These are phyloP conservation scores for Gymnodraco acuticeps DNA, from an alignment of 2,797 vertebrate species.

Conservation along the genomic window DNA sequence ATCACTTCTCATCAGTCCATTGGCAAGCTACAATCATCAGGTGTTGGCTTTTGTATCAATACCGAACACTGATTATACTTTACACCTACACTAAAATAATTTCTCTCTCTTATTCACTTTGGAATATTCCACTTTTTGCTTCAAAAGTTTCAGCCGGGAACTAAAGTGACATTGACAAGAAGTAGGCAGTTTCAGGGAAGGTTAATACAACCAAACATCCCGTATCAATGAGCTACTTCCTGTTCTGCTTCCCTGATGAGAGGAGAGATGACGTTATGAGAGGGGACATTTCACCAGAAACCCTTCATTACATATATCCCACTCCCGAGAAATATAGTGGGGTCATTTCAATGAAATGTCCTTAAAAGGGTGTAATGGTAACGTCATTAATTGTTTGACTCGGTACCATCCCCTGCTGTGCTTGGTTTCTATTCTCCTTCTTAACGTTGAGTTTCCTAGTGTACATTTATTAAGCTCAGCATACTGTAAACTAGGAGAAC, in stretches of 20 bases:
- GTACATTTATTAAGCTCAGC: not conserved
- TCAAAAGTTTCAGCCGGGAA: not conserved
- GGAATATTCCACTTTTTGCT: not conserved
- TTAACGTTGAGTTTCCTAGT: not conserved
- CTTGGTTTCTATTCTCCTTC: slow-evolving; percentile 19
- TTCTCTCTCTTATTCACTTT: not conserved
- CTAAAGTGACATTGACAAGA: not conserved
- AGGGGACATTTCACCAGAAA: slow-evolving; percentile 11
- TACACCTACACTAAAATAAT: not conserved
- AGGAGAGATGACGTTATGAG: not conserved
- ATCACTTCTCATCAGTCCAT: not conserved
- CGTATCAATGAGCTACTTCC: slow-evolving; percentile 13
- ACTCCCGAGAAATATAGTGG: not conserved
- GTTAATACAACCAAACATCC: not conserved
- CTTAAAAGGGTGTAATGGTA: not conserved
- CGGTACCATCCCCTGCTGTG: slow-evolving; percentile 4
- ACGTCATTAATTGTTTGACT: slow-evolving; percentile 9
- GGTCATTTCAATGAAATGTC: slow-evolving; percentile 11
- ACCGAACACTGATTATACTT: not conserved
- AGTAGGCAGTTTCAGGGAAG: slow-evolving; percentile 4
- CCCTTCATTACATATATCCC: slow-evolving; percentile 6
- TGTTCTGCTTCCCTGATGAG: slow-evolving; percentile 22
- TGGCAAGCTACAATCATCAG: not conserved
- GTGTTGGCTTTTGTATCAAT: not conserved
- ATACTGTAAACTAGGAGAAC: not conserved